A percentile compares a stretch with the other conserved stretches of the same genome.
These are phyloP conservation scores for Epicauta chinensis DNA, from an alignment of 1,140 invertebrate species.

Conservation along the genomic window DNA sequence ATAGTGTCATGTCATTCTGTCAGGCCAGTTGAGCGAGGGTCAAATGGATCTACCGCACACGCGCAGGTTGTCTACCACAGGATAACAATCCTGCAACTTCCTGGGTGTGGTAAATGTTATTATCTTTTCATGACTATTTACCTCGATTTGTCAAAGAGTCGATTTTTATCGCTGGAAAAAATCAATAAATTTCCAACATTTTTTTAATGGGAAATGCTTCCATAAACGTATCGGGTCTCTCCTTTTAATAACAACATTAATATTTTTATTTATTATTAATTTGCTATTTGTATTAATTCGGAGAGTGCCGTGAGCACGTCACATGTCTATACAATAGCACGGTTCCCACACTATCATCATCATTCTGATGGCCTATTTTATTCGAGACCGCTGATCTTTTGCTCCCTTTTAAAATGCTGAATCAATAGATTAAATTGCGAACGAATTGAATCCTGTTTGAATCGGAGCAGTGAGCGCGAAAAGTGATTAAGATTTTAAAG, in stretches of 20 bases:
- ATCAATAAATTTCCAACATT: too few relatives aligned
- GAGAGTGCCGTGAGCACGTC: slow-evolving; percentile 36
- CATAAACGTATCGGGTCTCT: neutral
- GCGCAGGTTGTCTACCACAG: slow-evolving; percentile 20
- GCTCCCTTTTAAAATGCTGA: slow-evolving; percentile 38
- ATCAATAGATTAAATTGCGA: slow-evolving; percentile 41
- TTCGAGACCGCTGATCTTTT: slow-evolving; percentile 40
- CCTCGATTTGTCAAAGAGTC: too few relatives aligned
- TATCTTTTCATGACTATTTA: slow-evolving; percentile 15
- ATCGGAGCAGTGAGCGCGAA: slow-evolving; percentile 35
- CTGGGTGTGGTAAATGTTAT: slow-evolving; percentile 26
- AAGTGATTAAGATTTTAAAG: slow-evolving; percentile 42
- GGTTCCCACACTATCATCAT: slow-evolving; percentile 45
- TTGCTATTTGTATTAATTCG: slow-evolving; percentile 27
- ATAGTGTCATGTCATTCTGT: slow-evolving; percentile 43
- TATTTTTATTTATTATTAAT: slow-evolving; percentile 26
- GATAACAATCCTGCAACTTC: slow-evolving; percentile 8
- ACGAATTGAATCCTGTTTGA: slow-evolving; percentile 28
- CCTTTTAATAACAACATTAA: slow-evolving; percentile 12
- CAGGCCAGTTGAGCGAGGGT: slow-evolving; percentile 30
- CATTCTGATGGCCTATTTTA: slow-evolving; percentile 39
- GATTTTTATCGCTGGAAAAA: too few relatives aligned
- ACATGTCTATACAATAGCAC: slow-evolving; percentile 52
- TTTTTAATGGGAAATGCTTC: too few relatives aligned
- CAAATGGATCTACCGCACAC: slow-evolving; percentile 19